Conservation (phyloP, 2,113 vertebrate genomes). For the Channa argus region DNA sequence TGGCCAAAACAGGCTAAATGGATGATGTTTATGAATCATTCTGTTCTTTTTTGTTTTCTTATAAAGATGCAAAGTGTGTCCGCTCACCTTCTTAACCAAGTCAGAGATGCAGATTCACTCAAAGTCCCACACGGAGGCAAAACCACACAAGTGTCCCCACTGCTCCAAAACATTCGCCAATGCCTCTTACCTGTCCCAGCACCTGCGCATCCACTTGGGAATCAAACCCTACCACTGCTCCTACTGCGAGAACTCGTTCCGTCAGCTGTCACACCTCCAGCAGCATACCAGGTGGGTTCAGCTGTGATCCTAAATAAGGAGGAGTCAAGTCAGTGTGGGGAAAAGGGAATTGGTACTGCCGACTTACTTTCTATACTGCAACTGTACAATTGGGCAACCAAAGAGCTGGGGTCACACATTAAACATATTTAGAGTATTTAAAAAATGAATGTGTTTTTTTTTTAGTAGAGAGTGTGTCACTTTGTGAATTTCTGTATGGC, state of each 20-base stretch:
- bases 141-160: slow-evolving; percentile 99
- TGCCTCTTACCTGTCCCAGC: slow-evolving; percentile 97
- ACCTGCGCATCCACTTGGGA: slow-evolving; percentile 97
- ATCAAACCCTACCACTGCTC: slow-evolving; percentile 99
- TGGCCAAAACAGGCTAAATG: background rate
- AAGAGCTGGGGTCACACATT: background rate
- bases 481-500: no score
- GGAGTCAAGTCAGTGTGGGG: background rate
- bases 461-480: background rate
- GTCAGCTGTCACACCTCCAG: slow-evolving; percentile 97
- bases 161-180: slow-evolving; percentile 99
- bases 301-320: background rate
- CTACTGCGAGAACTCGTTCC: slow-evolving; percentile 98
- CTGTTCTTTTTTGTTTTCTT: background rate
- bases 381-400: no score
- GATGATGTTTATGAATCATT: background rate
- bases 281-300: slow-evolving; percentile 94
- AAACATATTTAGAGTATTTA: background rate
- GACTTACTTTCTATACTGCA: background rate
- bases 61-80: slow-evolving; percentile 96
- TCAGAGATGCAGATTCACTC: slow-evolving; percentile 99
- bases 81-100: slow-evolving; percentile 97
- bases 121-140: slow-evolving; percentile 99
- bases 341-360: background rate
- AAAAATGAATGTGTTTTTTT: background rate